These are phyloP conservation scores for Antedon mediterranea DNA, from an alignment of 53 echinoderm and acorn worm genomes.

Conservation along the genomic window DNA sequence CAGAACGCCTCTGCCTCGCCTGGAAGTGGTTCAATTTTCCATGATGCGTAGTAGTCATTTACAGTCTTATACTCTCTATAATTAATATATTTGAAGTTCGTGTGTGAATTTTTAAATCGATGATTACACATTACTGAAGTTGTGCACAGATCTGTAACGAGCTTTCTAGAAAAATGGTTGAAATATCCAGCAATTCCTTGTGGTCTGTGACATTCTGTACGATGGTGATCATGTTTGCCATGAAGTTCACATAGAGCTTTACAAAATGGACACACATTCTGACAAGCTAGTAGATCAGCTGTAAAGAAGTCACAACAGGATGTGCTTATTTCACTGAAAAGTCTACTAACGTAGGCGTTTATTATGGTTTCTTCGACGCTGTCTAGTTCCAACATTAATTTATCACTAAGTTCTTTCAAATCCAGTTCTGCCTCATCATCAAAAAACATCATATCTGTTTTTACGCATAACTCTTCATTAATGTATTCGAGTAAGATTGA, in stretches of 20 bases:
- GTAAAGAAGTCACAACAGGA: not conserved
- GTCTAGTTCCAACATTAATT: not conserved
- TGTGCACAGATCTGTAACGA: not conserved
- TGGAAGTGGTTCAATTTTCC: too few relatives aligned
- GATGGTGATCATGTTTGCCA: not conserved
- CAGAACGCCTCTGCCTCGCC: too few relatives aligned
- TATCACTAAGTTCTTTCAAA: not conserved
- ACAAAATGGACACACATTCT: not conserved
- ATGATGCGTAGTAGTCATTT: too few relatives aligned
- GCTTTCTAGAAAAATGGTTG: not conserved
- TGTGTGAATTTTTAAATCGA: too few relatives aligned
- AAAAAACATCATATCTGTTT: not conserved
- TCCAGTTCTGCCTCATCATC: not conserved
- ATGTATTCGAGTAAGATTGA: not conserved
- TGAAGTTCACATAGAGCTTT: not conserved
- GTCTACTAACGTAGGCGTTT: too few relatives aligned
- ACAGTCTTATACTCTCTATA: too few relatives aligned
- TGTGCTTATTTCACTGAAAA: not conserved
- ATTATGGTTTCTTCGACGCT: not conserved
- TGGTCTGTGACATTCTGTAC: not conserved
- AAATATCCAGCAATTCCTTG: not conserved
- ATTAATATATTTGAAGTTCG: too few relatives aligned
- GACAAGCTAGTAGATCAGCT: not conserved
- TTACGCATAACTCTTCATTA: not conserved
- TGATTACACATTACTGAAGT: too few relatives aligned